These are phyloP conservation scores for Drosophila sulfurigaster DNA, from an alignment of 1,140 invertebrate genomes.

Conservation along the genomic window DNA sequence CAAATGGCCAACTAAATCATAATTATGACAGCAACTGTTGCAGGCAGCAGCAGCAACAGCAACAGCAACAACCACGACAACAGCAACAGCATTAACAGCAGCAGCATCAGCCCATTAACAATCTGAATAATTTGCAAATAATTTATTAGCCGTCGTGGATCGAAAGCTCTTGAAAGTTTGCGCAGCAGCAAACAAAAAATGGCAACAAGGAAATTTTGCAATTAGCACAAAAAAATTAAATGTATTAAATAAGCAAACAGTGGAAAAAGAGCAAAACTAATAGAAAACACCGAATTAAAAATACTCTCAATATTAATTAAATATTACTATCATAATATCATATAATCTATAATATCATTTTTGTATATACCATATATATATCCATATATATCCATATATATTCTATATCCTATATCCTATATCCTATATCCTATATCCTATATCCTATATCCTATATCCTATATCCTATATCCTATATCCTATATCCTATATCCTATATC, in stretches of 20 bases:
- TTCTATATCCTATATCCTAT: no score
- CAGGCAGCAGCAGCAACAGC: constrained; percentile 33
- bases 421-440: no score
- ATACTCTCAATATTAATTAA: constrained; percentile 1
- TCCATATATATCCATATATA: neutral
- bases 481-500: no score
- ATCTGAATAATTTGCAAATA: constrained; percentile 73
- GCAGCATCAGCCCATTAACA: constrained; percentile 58
- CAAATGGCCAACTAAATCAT: constrained; percentile 75
- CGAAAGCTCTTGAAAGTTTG: constrained; percentile 56
- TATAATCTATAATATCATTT: neutral
- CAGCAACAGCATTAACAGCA: constrained; percentile 21
- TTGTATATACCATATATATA: neutral
- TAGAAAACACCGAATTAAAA: neutral
- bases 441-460: no score
- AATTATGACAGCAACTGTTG: constrained; percentile 68
- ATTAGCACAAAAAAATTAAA: constrained; percentile 22
- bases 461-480: no score
- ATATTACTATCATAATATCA: neutral
- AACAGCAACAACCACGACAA: constrained; percentile 31
- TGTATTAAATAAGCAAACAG: constrained; percentile 1
- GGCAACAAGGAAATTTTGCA: constrained; percentile 24
- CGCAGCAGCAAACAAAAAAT: constrained; percentile 41
- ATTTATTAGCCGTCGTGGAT: constrained; percentile 71
- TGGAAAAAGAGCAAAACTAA: neutral